Percentiles rank a stretch among this genome's conserved stretches.
Evolutionary conservation across 2,113 vertebrate species (phyloP).

Genomic region (Theristicus caerulescens): DNA sequence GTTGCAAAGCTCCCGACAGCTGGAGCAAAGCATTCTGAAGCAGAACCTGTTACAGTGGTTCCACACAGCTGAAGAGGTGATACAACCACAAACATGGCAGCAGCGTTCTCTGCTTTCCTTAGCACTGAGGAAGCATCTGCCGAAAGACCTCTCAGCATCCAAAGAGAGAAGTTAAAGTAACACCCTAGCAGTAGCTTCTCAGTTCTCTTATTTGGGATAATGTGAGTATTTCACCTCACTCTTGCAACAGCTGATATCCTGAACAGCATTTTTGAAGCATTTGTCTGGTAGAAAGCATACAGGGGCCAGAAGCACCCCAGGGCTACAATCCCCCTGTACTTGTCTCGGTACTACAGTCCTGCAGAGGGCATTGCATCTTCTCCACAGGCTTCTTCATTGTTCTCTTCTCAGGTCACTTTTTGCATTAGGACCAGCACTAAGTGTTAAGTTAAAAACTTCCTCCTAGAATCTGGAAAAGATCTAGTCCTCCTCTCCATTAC

Average conservation of each 20-base stretch:
- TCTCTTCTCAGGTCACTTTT: neutral
- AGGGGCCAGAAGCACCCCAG: neutral
- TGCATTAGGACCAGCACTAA: neutral
- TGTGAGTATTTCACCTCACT: neutral
- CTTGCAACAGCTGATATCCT: neutral
- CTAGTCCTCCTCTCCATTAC: neutral
- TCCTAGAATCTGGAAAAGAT: neutral
- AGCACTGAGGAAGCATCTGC: neutral
- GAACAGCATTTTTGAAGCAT: neutral
- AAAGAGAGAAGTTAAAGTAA: neutral
- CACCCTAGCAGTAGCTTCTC: neutral
- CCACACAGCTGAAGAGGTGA: neutral
- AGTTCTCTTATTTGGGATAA: neutral
- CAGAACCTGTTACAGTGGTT: neutral
- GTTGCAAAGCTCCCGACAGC: neutral
- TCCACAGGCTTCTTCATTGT: neutral
- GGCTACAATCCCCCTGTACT: neutral
- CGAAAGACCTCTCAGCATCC: neutral
- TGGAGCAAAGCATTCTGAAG: neutral
- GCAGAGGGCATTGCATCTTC: neutral
- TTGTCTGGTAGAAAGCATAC: neutral
- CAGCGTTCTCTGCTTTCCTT: neutral
- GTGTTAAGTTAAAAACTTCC: neutral
- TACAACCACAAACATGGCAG: neutral
- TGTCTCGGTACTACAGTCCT: rapidly evolving